A percentile compares a stretch with the other conserved stretches of the same genome.
Conservation (phyloP, 2,888 invertebrate species). For the Odontocolon sp. region DNA sequence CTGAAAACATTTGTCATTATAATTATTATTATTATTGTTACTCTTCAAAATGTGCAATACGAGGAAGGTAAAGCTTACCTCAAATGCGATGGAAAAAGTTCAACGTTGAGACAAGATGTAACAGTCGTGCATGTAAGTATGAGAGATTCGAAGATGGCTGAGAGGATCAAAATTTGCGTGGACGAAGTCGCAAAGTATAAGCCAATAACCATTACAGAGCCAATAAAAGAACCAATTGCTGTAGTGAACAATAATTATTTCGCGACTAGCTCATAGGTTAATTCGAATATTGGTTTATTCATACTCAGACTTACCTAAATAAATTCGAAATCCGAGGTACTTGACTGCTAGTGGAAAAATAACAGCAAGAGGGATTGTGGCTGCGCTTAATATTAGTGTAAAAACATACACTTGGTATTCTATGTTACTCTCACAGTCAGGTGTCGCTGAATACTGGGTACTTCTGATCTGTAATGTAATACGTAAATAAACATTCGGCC, state of each 20-base stretch:
- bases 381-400: conserved; percentile 88
- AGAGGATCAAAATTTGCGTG: conserved; percentile 88
- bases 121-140: conserved; percentile 90
- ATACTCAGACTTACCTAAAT: conserved; percentile 89
- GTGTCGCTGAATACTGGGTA: conserved; percentile 6
- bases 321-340: conserved; percentile 89
- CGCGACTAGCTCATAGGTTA: too few relatives aligned
- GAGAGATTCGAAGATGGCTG: conserved; percentile 90
- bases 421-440: conserved; percentile 85
- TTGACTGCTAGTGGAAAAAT: conserved; percentile 90
- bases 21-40: background rate
- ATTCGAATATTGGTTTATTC: too few relatives aligned
- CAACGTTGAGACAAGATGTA: conserved; percentile 89
- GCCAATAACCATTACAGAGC: conserved; percentile 88
- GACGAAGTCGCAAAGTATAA: conserved; percentile 89
- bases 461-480: conserved; percentile 8
- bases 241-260: conserved; percentile 64
- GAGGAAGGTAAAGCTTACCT: conserved; percentile 81
- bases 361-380: conserved; percentile 89
- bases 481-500: too few relatives aligned
- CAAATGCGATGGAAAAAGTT: conserved; percentile 90
- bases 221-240: conserved; percentile 88
- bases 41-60: background rate
- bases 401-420: conserved; percentile 87
- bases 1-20: too few relatives aligned